Conservation (phyloP, 2,888 invertebrate genomes). For the Pristionchus mayeri region DNA sequence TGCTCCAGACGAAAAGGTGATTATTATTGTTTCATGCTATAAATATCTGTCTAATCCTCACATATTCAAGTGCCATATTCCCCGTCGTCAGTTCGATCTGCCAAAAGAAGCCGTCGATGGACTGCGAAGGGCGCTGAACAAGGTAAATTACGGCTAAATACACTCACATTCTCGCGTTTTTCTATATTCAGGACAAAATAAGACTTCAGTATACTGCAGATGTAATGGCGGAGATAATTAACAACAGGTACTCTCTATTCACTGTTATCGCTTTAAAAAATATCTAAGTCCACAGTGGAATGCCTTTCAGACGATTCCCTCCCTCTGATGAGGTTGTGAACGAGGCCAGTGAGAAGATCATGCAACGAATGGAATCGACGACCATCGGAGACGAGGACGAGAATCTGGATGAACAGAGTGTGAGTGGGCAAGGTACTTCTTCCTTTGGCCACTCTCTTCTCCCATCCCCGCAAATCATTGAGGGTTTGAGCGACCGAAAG, state of each 20-base stretch:
- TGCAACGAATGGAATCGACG: not conserved
- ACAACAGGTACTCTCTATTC: no score
- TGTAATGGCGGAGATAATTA: slow-evolving; percentile 61
- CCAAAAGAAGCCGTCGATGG: slow-evolving; percentile 61
- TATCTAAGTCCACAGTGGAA: no score
- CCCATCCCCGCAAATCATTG: no score
- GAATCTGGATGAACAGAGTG: slow-evolving; percentile 54
- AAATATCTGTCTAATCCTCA: no score
- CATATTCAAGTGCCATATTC: slow-evolving; percentile 4
- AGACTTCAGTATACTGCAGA: slow-evolving; percentile 74
- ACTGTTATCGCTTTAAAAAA: no score
- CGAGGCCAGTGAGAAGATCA: slow-evolving; percentile 62
- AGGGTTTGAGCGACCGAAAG: no score
- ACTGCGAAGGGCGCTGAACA: slow-evolving; percentile 53
- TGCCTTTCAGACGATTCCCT: slow-evolving; percentile 67
- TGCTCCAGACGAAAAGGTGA: slow-evolving; percentile 47
- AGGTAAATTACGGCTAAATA: not conserved
- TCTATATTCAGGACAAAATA: no score
- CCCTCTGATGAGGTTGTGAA: slow-evolving; percentile 64
- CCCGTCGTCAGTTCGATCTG: slow-evolving; percentile 54
- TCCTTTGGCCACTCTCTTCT: no score
- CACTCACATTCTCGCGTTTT: no score
- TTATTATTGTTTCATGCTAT: not conserved
- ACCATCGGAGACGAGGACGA: slow-evolving; percentile 51
- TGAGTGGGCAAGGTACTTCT: no score